Base-by-base conservation (phyloP, 2,797 vertebrate species). In the Melanotaenia trifasciata region DNA sequence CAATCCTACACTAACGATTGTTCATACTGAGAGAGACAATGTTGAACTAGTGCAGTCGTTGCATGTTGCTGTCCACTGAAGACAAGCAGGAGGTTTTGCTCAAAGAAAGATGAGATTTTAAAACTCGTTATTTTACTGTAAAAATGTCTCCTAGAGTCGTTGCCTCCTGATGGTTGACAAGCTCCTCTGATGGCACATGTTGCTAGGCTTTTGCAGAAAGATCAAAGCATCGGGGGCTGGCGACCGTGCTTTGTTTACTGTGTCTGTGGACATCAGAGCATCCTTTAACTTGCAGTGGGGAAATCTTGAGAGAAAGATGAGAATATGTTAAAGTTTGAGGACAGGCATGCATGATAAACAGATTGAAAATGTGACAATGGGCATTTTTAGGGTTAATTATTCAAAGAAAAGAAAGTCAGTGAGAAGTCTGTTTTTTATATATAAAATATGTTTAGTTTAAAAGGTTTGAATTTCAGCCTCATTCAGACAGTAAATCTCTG, bases 201-300 rank as follows among this genome's bases (percentile, higher is more conserved):
- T 43, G 62, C 30, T 33, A 56, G 60, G 70, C 74, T 45, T 60
- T 65, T 75, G 45, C 6, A 30, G 66, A 75, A 67, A 58, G 66
- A 35, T 76, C 30, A 40, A 12, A 69, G 36, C 12, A 32, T 76
- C 72, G 45, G 36, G 9, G 40, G 16, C n/a, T 56, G 69, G 51
- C 61, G 58, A 33, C 0, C 7, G 28, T 51, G 33, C 14, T 9
- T 36, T 4, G 71, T 35, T 64, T 56, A 59, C 56, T 14, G 51
- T 5, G 73, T 83, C 67, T 58, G 54, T 59, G 63, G 47, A 57
- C 9, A 53, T 11, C 2, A 5, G 40, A 61, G 51, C 0, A 14
- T 78, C 83, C 60, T 81, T 58, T 73, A 68, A 85, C 80, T 84
- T 88, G 87, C 35, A 73, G 72, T 1, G n/a, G 51, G 65, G 38